Evolutionary conservation across 2,113 vertebrate genomes (phyloP).

Genomic region (Chloropsis cyanopogon): DNA sequence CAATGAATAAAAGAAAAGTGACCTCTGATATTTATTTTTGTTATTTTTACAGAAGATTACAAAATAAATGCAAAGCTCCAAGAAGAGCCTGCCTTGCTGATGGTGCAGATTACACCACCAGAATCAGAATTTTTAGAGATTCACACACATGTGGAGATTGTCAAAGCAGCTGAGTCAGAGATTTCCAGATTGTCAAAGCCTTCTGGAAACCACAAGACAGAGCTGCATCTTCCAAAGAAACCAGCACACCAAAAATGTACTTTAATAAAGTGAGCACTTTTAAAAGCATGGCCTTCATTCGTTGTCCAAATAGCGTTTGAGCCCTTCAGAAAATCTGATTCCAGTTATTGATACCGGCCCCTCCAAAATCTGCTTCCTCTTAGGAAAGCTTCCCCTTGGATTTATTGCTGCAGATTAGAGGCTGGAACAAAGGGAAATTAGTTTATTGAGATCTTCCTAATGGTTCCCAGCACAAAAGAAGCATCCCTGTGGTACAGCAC

Average conservation of each 20-base stretch:
- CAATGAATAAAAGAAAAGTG: background rate
- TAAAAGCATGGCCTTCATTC: background rate
- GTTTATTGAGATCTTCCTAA: slow-evolving; percentile 30
- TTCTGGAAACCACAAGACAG: background rate
- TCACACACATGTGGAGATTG: background rate
- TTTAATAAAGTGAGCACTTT: background rate
- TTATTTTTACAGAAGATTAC: background rate
- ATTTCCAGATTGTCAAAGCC: background rate
- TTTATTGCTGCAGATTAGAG: slow-evolving; percentile 16
- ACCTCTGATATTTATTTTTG: background rate
- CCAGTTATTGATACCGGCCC: background rate
- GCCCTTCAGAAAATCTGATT: slow-evolving; percentile 13
- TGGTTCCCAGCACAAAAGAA: background rate
- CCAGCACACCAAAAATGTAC: background rate
- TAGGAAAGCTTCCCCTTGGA: background rate
- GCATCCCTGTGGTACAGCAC: background rate
- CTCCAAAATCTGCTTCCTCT: slow-evolving; percentile 23
- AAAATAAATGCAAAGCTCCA: background rate
- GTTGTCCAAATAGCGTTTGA: background rate
- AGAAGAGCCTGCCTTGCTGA: background rate
- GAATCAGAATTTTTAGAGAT: background rate
- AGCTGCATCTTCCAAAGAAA: background rate
- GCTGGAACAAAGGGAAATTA: slow-evolving; percentile 14
- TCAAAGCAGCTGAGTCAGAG: background rate
- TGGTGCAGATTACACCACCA: background rate